Conservation (phyloP, 2,797 vertebrate genomes). For the Bovichtus diacanthus region DNA sequence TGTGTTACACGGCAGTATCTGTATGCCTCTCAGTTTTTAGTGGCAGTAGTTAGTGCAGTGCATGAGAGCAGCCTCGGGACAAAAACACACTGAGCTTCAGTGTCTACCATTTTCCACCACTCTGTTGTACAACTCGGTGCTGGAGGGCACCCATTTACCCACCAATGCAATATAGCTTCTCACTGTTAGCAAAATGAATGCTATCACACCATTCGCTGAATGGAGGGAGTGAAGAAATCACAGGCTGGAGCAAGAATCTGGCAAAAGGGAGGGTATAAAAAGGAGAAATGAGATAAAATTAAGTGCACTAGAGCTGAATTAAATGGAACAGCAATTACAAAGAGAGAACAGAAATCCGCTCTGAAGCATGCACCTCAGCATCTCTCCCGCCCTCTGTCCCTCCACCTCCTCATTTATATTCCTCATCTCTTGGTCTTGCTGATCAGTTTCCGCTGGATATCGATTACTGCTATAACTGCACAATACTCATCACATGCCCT, state of each 20-base stretch:
- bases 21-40: constrained; percentile 34
- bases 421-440: constrained; percentile 51
- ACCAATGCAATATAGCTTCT: constrained; percentile 46
- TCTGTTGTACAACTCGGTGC: constrained; percentile 43
- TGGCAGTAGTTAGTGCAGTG: constrained; percentile 35
- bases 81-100: constrained; percentile 39
- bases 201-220: constrained; percentile 44
- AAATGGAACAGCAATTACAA: constrained; percentile 38
- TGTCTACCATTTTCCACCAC: constrained; percentile 54
- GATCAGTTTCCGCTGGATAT: constrained; percentile 77
- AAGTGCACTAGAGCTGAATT: constrained; percentile 11
- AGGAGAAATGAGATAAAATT: constrained; percentile 21
- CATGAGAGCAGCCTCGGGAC: constrained; percentile 40
- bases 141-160: constrained; percentile 62
- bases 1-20: constrained; percentile 5
- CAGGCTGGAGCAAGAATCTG: constrained; percentile 11
- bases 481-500: constrained; percentile 53
- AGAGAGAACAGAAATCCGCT: constrained; percentile 18
- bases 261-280: constrained; percentile 25
- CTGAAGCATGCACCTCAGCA: constrained; percentile 15
- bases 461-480: constrained; percentile 72
- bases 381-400: constrained; percentile 12
- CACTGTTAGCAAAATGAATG: constrained; percentile 55
- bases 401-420: constrained; percentile 56
- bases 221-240: constrained; percentile 14